Percentiles rank a stretch among this genome's conserved stretches.
These are phyloP conservation scores for Hippopotamyrus pictus DNA, from an alignment of 2,797 vertebrate species.

Conservation along the genomic window DNA sequence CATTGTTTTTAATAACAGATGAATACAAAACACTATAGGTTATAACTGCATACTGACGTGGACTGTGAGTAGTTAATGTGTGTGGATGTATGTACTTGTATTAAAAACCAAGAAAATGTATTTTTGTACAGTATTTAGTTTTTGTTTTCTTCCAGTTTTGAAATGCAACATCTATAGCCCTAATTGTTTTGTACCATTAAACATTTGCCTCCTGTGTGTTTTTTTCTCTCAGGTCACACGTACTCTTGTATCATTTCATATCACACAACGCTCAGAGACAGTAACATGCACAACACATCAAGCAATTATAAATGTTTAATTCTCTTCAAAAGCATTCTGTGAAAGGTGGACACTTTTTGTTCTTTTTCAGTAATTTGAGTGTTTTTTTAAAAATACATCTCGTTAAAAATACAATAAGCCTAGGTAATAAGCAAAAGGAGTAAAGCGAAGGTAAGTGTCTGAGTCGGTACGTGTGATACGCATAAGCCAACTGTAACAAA, in stretches of 20 bases:
- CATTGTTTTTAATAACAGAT: neutral
- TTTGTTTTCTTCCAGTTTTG: neutral
- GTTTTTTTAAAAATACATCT: slow-evolving; percentile 16
- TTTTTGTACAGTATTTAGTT: neutral
- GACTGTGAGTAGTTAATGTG: neutral
- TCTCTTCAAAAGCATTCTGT: slow-evolving; percentile 53
- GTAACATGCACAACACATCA: slow-evolving; percentile 28
- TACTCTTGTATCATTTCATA: neutral
- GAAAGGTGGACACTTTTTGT: slow-evolving; percentile 35
- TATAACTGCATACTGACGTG: neutral
- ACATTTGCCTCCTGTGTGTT: neutral
- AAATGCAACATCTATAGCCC: neutral
- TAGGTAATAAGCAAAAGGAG: slow-evolving; percentile 1
- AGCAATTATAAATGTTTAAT: slow-evolving; percentile 61
- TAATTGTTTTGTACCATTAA: neutral
- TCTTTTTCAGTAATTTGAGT: slow-evolving; percentile 11
- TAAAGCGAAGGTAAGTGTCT: neutral
- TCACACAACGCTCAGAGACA: neutral
- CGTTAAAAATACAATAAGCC: slow-evolving; percentile 7
- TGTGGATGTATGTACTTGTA: neutral
- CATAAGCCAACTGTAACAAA: neutral
- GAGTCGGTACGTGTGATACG: neutral
- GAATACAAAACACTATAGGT: neutral
- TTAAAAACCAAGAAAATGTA: neutral
- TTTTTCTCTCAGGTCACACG: neutral